phyloP scores from a whole-genome alignment of 2,797 vertebrate species.

The Hydrophis major region DNA sequence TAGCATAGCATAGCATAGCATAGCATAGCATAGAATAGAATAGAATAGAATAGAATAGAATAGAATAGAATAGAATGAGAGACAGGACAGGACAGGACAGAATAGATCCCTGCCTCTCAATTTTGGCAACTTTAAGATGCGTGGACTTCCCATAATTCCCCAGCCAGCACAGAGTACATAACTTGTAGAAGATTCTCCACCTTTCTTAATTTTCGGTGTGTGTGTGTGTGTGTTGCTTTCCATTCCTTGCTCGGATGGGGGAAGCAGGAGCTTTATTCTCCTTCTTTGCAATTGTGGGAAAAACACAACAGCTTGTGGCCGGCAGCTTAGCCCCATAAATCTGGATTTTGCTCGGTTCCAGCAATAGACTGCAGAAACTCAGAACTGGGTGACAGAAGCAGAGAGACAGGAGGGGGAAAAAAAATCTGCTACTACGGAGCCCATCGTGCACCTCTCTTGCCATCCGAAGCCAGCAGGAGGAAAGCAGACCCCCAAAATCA shows the following conservation, averaged over 20 bases:
- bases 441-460: neutral
- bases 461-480: no score
- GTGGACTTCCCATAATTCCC: neutral
- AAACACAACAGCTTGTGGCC: neutral
- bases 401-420: neutral
- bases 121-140: neutral
- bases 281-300: neutral
- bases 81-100: no score
- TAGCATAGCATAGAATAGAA: no score
- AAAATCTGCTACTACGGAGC: no score
- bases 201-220: neutral
- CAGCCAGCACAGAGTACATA: neutral
- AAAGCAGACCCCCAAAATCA: no score
- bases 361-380: neutral
- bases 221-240: neutral
- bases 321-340: neutral
- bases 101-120: neutral
- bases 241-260: neutral
- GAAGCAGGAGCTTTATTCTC: accelerated
- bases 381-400: neutral
- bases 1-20: neutral
- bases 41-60: no score
- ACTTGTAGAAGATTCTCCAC: neutral
- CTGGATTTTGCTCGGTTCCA: neutral
- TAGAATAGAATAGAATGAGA: no score